phyloP scores from a whole-genome alignment of 2,797 vertebrate genomes.

The Spinus olivaceus region DNA sequence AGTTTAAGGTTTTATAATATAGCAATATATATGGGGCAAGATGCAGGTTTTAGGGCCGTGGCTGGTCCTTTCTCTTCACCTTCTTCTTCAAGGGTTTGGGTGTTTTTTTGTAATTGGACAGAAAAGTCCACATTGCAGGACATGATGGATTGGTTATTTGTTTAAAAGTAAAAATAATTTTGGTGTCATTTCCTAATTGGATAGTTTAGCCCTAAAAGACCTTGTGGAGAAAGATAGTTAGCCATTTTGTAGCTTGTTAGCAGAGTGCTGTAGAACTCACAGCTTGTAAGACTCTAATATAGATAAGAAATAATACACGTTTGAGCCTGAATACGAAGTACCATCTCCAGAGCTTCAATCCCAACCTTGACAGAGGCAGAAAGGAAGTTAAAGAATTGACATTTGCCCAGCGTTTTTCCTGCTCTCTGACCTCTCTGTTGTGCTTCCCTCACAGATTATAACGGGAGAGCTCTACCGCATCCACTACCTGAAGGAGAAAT shows the following conservation, averaged over 20 bases:
- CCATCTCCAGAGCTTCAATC: background rate
- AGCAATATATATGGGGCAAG: background rate
- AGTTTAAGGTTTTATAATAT: background rate
- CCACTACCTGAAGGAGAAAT: constrained; percentile 89
- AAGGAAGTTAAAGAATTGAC: background rate
- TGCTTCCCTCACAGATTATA: constrained; percentile 78
- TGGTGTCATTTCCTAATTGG: background rate
- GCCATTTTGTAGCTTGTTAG: background rate
- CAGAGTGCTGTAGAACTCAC: background rate
- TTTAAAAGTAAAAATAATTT: background rate
- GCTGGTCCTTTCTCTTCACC: background rate
- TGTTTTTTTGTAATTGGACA: background rate
- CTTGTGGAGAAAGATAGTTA: background rate
- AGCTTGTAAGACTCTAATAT: background rate
- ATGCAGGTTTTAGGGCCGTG: background rate
- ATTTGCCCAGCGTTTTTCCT: background rate
- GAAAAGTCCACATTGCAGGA: accelerated
- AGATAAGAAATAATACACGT: background rate
- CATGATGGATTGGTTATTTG: background rate
- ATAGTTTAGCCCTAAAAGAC: background rate
- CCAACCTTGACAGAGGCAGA: background rate
- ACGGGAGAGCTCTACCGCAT: constrained; percentile 95
- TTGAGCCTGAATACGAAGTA: background rate
- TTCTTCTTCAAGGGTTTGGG: background rate
- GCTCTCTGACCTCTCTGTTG: background rate